A percentile compares a stretch with the other conserved stretches of the same genome.
Evolutionary conservation across 2,888 invertebrate genomes (phyloP).

Genomic region (Lithophane socia): DNA sequence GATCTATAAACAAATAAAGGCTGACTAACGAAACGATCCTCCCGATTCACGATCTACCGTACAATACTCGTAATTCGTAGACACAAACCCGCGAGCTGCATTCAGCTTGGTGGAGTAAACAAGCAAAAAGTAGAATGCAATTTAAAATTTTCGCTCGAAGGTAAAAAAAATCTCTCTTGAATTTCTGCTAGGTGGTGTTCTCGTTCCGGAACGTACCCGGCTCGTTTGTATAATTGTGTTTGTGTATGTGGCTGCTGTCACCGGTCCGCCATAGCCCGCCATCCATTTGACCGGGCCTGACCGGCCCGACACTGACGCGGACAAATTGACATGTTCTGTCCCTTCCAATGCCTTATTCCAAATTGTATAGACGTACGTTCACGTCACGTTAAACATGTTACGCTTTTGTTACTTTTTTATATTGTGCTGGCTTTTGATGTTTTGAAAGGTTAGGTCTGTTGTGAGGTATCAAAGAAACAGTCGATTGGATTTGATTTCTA

Average conservation of each 20-base stretch:
- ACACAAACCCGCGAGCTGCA: conserved; percentile 43
- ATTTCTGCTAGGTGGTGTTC: conserved; percentile 49
- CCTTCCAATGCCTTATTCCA: conserved; percentile 64
- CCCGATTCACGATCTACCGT: conserved; percentile 22
- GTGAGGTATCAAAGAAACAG: conserved; percentile 31
- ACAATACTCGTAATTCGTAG: conserved; percentile 41
- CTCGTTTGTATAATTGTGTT: conserved; percentile 74
- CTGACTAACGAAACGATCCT: conserved; percentile 27
- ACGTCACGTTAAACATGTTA: conserved; percentile 61
- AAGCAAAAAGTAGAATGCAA: conserved; percentile 55
- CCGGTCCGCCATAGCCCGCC: conserved; percentile 54
- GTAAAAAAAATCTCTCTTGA: conserved; percentile 43
- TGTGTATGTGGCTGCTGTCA: conserved; percentile 66
- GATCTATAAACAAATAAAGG: conserved; percentile 24
- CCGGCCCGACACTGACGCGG: conserved; percentile 70
- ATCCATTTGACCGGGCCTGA: conserved; percentile 66
- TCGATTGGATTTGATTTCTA: conserved; percentile 27
- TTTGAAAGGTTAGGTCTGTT: conserved; percentile 42
- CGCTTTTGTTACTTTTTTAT: conserved; percentile 47
- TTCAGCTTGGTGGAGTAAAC: conserved; percentile 33
- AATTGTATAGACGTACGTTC: conserved; percentile 59
- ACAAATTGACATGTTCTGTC: conserved; percentile 82
- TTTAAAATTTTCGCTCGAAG: conserved; percentile 50
- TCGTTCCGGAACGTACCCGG: conserved; percentile 55
- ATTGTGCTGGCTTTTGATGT: conserved; percentile 50